Evolutionary conservation across 2,113 vertebrate species (phyloP), one percentile per base, ranked within the genome.

Genomic region (Paraplagusia blochii): DNA sequence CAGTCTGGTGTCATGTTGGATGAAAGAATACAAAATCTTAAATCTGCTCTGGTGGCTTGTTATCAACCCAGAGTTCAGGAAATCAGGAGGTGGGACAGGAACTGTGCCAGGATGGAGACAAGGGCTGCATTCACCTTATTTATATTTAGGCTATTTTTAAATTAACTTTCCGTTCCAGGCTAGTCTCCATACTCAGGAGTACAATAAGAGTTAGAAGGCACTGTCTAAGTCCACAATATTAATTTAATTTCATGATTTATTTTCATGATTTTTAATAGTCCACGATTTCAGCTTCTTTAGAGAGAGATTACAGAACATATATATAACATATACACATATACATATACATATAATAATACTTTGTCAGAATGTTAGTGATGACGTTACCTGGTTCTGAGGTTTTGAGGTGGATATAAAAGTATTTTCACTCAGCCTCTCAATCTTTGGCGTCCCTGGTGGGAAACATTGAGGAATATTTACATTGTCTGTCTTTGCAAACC

Each of bases 401-500:
- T 93, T 94, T 80, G 92, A 89, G 80, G 90, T 66, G 47, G 94
- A 88, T 53, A 91, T 93, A 80, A 90, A 79, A 13, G 88, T 83
- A 74, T 75, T 90, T 79, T 83, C 92, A 83, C 92, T 93, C 82
- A 95, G 90, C 69, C 92, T 90, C 47, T 97, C 95, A 89, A 96
- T 98, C 86, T 97, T 94, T 42, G 94, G 91, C 90, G 95, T 92
- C 87, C 93, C 95, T 99, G 71, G 78, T 12, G 68, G 29, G 84
- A 80, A 65, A 53, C 3, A 17, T 8, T 11, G n/a, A 12, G 44
- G 65, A n/a, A 29, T 58, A 39, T 9, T 36, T 1, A 13, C n/a
- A 12, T 1, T 11, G 2, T 9, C 56, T 8, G 22, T 29, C 22
- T 29, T 29, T 29, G 22, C 22, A 29, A n/a, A 29, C 22, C 22